Evolutionary conservation across 2,113 vertebrate genomes (phyloP).

Genomic region (Erythrocercus mccallii): DNA sequence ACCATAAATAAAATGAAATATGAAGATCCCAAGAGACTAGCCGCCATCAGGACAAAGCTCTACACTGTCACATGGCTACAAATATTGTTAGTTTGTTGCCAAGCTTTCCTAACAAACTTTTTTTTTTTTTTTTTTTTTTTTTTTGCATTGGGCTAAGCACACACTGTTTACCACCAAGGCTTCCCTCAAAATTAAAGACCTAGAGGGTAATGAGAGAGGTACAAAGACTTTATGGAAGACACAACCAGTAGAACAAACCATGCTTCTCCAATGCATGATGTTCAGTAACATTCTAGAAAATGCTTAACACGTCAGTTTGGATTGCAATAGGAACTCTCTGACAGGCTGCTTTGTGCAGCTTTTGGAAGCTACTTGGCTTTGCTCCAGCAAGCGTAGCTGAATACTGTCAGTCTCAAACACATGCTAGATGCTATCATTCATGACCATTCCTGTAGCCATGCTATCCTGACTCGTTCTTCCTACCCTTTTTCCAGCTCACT

Average conservation of each 20-base stretch:
- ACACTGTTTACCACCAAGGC: not conserved
- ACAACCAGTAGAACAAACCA: not conserved
- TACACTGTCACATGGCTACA: not conserved
- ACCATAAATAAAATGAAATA: not conserved
- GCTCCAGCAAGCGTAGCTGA: not conserved
- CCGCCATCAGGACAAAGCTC: not conserved
- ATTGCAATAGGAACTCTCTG: not conserved
- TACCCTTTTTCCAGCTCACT: not conserved
- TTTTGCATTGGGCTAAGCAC: not conserved
- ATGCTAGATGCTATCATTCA: not conserved
- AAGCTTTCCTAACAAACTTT: not conserved
- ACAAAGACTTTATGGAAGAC: not conserved
- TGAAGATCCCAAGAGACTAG: not conserved
- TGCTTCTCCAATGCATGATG: not conserved
- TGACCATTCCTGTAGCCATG: not conserved
- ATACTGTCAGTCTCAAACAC: not conserved
- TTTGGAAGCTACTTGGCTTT: constrained; percentile 5
- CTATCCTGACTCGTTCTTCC: not conserved
- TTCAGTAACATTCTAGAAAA: not conserved
- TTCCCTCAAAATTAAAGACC: not conserved
- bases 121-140: not conserved
- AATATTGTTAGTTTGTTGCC: not conserved
- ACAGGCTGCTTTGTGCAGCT: not conserved
- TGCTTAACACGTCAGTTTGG: not conserved
- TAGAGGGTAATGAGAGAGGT: not conserved